Conservation (phyloP, 2,797 vertebrate genomes). For the Rhodeus uyekii region DNA sequence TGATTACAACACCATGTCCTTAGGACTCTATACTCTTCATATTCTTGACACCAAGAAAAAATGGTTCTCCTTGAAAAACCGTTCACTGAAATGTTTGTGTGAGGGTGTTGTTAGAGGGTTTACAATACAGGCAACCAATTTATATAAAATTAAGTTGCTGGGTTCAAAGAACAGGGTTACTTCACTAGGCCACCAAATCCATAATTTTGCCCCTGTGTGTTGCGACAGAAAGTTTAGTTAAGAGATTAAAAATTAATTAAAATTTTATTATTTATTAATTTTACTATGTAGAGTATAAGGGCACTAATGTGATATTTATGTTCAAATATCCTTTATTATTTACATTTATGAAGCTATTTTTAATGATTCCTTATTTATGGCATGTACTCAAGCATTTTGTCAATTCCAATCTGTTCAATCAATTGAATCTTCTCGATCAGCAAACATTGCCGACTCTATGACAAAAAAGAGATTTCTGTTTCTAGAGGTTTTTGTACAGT, state of each 20-base stretch:
- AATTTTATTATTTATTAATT: not conserved
- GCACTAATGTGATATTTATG: not conserved
- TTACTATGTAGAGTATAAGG: not conserved
- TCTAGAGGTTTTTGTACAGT: conserved; percentile 17
- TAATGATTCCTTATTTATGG: not conserved
- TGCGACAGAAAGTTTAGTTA: not conserved
- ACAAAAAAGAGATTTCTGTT: not conserved
- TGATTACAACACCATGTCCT: no score
- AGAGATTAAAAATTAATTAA: not conserved
- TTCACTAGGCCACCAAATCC: not conserved
- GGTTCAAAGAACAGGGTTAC: not conserved
- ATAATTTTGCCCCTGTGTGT: not conserved
- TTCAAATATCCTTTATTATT: not conserved
- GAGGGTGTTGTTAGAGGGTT: not conserved
- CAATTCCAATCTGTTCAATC: not conserved
- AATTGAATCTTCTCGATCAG: not conserved
- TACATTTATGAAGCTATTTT: not conserved
- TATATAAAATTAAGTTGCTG: not conserved
- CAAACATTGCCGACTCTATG: not conserved
- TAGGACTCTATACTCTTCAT: no score
- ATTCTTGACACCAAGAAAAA: no score
- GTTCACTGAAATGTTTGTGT: not conserved
- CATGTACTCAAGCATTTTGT: not conserved
- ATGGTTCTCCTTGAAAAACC: no score
- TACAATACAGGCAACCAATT: not conserved